These are phyloP conservation scores for Spodoptera picta DNA, from an alignment of 2,888 invertebrate species.

Conservation along the genomic window DNA sequence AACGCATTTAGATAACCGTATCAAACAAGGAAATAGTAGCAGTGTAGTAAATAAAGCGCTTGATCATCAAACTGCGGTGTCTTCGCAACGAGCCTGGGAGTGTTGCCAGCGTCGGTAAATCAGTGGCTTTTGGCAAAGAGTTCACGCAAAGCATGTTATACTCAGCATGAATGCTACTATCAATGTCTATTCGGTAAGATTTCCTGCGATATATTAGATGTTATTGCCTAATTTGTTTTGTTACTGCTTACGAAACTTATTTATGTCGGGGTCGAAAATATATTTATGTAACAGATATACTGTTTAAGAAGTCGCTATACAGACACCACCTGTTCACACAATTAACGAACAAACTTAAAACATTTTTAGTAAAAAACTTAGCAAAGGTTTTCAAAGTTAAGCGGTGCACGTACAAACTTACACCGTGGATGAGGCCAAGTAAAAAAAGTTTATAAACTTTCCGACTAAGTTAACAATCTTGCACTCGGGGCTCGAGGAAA, in stretches of 20 bases:
- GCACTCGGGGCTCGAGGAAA: slow-evolving; percentile 15
- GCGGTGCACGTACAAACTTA: slow-evolving; percentile 31
- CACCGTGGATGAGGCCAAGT: slow-evolving; percentile 22
- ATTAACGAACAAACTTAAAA: slow-evolving; percentile 19
- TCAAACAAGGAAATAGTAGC: slow-evolving; percentile 41
- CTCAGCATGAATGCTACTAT: slow-evolving; percentile 39
- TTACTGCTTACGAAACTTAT: neutral
- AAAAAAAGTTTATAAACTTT: slow-evolving; percentile 44
- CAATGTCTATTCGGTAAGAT: slow-evolving; percentile 31
- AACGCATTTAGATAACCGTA: slow-evolving; percentile 22
- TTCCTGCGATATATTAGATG: slow-evolving; percentile 9
- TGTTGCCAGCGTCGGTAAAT: slow-evolving; percentile 65
- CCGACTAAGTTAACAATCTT: slow-evolving; percentile 41
- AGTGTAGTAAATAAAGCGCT: slow-evolving; percentile 44
- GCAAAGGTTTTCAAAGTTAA: slow-evolving; percentile 28
- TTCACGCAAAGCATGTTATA: slow-evolving; percentile 58
- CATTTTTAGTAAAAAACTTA: slow-evolving; percentile 13
- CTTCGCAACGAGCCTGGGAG: slow-evolving; percentile 57
- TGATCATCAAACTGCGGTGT: slow-evolving; percentile 51
- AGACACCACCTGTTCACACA: slow-evolving; percentile 34
- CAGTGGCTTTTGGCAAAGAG: slow-evolving; percentile 68
- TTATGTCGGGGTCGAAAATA: too few species aligned
- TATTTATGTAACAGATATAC: neutral
- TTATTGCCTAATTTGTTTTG: slow-evolving; percentile 28
- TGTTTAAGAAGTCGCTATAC: neutral